phyloP scores from a whole-genome alignment of 2,888 invertebrate genomes.

The Mantis religiosa region DNA sequence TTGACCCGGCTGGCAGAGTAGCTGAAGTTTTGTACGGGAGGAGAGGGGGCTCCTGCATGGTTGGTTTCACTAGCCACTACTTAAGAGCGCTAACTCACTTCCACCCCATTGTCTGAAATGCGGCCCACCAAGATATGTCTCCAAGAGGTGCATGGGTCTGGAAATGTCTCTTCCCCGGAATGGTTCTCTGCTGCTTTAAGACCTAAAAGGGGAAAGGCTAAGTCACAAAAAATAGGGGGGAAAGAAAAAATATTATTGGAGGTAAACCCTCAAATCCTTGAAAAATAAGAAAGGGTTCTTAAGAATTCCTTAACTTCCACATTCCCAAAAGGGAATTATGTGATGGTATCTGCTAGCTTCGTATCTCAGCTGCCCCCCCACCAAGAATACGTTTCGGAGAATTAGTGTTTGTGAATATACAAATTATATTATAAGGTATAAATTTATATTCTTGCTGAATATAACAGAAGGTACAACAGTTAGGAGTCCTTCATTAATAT shows the following conservation, averaged over 20 bases:
- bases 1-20: background rate
- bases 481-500: no score
- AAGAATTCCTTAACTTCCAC: background rate
- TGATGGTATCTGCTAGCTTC: no score
- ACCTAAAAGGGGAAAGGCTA: background rate
- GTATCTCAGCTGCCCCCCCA: no score
- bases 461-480: no score
- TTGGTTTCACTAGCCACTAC: slow-evolving; percentile 26
- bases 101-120: slow-evolving; percentile 23
- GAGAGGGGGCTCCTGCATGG: background rate
- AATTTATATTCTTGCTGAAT: no score
- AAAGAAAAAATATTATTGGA: background rate
- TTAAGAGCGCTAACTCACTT: slow-evolving; percentile 27
- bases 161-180: background rate
- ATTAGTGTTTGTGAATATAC: no score
- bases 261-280: background rate
- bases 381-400: no score
- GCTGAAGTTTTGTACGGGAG: background rate
- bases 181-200: background rate
- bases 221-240: background rate
- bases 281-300: background rate
- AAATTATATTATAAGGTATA: no score
- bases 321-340: no score
- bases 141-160: background rate
- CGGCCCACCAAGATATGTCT: background rate